These are phyloP conservation scores for Leptogaster cylindrica DNA, from an alignment of 2,888 invertebrate species.

Conservation along the genomic window DNA sequence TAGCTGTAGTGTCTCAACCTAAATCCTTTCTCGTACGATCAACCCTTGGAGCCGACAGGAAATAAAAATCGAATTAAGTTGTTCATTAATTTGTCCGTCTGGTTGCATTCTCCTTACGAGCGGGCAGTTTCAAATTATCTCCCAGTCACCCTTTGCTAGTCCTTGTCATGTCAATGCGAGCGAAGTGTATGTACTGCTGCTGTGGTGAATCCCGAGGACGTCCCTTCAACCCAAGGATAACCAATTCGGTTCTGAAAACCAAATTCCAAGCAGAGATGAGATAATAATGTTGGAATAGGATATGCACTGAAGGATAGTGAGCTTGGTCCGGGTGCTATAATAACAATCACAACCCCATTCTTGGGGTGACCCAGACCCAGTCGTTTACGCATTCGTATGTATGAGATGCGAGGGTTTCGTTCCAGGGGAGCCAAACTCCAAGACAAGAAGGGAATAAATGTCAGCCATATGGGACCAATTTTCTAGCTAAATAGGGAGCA, in stretches of 20 bases:
- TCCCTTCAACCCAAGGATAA: not conserved
- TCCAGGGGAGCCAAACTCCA: not conserved
- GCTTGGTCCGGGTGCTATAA: conserved; percentile 5
- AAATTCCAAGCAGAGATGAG: conserved; percentile 15
- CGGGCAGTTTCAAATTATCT: conserved; percentile 41
- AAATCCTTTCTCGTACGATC: no score
- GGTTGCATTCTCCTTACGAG: conserved; percentile 39
- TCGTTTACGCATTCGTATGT: conserved; percentile 37
- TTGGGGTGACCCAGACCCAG: conserved; percentile 26
- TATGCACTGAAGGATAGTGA: not conserved
- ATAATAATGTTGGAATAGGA: conserved; percentile 5
- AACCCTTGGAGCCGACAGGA: conserved; percentile 23
- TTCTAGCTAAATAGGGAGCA: conserved; percentile 46
- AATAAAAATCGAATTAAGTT: conserved; percentile 48
- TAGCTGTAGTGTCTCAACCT: no score
- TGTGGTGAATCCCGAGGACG: not conserved
- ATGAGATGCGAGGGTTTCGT: conserved; percentile 17
- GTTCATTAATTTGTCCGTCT: conserved; percentile 47
- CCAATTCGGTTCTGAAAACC: conserved; percentile 23
- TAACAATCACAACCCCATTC: conserved; percentile 38
- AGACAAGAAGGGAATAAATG: conserved; percentile 43
- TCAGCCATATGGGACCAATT: conserved; percentile 48
- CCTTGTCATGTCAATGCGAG: conserved; percentile 5
- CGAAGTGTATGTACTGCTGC: not conserved
- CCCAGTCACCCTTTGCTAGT: conserved; percentile 37